phyloP scores from a whole-genome alignment of 2,113 vertebrate species.

The Dipodomys spectabilis region DNA sequence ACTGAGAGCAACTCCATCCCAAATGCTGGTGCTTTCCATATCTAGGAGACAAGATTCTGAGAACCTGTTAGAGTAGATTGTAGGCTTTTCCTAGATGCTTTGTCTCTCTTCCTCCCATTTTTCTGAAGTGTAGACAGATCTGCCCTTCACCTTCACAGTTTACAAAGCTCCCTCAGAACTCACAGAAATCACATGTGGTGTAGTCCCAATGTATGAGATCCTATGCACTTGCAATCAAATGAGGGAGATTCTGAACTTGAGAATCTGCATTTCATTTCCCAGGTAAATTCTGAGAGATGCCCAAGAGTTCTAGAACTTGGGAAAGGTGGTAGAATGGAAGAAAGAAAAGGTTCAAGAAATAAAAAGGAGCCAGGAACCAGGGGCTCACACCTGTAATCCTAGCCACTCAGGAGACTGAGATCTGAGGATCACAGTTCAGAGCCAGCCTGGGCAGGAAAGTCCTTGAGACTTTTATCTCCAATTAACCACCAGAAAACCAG shows the following conservation, averaged over 20 bases:
- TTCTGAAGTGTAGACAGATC: constrained; percentile 14
- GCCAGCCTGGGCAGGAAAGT: too few species aligned
- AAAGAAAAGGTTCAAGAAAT: neutral
- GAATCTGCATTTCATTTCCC: neutral
- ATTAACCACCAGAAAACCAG: too few species aligned
- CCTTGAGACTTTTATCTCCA: too few species aligned
- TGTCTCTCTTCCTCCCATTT: constrained; percentile 50
- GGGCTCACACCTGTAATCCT: too few species aligned
- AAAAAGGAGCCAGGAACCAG: neutral
- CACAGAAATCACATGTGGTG: neutral
- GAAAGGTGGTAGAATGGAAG: neutral
- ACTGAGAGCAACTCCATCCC: neutral
- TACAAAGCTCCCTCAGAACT: constrained; percentile 12
- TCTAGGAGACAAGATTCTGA: constrained; percentile 8
- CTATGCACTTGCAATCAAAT: neutral
- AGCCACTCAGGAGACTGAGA: too few species aligned
- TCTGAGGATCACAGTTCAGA: too few species aligned
- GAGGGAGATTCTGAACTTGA: neutral
- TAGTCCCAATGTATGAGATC: neutral
- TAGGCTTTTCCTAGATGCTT: constrained; percentile 54
- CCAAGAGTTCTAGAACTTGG: constrained; percentile 8
- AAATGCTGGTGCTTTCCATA: neutral
- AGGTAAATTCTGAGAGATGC: neutral
- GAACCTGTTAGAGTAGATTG: constrained; percentile 71
- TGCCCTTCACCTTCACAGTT: neutral